A percentile compares a stretch with the other conserved stretches of the same genome.
Evolutionary conservation across 2,113 vertebrate species (phyloP).

Genomic region (Felis catus): DNA sequence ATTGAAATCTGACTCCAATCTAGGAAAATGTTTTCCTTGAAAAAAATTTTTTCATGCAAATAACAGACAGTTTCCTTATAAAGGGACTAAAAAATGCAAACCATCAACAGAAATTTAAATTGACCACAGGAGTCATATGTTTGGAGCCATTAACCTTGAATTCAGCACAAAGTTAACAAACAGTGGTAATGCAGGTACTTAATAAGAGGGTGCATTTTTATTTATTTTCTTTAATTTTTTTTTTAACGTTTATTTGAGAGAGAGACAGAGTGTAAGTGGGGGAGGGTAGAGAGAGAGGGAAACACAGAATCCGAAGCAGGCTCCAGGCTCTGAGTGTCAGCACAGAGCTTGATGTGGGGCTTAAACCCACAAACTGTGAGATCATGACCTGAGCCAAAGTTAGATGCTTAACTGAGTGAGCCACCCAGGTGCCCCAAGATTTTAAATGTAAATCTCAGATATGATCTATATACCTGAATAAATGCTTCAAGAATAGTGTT

Average conservation of each 20-base stretch:
- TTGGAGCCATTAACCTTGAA: slow-evolving; percentile 33
- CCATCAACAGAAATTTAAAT: not conserved
- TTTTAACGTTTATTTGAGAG: too few relatives aligned
- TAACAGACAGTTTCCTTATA: slow-evolving; percentile 24
- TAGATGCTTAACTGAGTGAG: too few relatives aligned
- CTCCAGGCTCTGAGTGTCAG: too few relatives aligned
- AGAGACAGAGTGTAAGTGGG: too few relatives aligned
- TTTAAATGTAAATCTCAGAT: not conserved
- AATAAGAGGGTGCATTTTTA: not conserved
- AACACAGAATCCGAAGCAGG: too few relatives aligned
- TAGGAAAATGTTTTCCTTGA: slow-evolving; percentile 11
- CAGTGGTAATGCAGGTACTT: not conserved
- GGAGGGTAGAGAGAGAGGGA: too few relatives aligned
- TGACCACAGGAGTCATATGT: not conserved
- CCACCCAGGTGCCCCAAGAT: not conserved
- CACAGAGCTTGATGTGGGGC: too few relatives aligned
- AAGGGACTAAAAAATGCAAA: not conserved
- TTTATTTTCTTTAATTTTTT: too few relatives aligned
- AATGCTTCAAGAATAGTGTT: not conserved
- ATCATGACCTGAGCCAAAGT: too few relatives aligned
- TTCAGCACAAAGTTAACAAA: slow-evolving; percentile 1
- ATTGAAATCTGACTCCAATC: slow-evolving; percentile 14
- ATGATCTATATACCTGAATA: not conserved
- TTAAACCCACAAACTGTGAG: too few relatives aligned
- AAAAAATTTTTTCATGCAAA: not conserved